Conservation (phyloP, 1,140 invertebrate species). For the Mesaphorura yosii region DNA sequence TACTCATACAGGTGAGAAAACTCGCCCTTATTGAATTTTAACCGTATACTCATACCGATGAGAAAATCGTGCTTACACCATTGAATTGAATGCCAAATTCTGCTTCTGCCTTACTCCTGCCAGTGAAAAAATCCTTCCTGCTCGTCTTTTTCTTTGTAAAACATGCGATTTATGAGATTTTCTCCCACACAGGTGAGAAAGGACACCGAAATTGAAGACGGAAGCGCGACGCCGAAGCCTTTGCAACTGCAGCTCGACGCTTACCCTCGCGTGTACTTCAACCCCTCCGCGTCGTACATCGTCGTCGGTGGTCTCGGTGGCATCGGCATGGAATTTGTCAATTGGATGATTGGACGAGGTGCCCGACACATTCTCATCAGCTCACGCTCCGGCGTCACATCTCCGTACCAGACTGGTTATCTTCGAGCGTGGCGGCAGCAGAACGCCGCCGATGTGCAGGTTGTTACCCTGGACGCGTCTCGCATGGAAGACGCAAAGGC, state of each 20-base stretch:
- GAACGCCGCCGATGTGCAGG: conserved; percentile 54
- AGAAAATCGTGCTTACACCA: too few species aligned
- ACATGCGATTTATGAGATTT: too few species aligned
- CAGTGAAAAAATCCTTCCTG: too few species aligned
- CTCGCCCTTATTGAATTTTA: too few species aligned
- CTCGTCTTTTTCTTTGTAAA: too few species aligned
- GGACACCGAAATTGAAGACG: conserved; percentile 32
- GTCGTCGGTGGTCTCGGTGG: conserved; percentile 48
- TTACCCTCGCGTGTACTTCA: conserved; percentile 5
- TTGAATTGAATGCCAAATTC: too few species aligned
- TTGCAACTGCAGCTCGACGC: neutral
- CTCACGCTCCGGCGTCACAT: conserved; percentile 71
- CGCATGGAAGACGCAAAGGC: conserved; percentile 33
- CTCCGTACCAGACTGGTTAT: conserved; percentile 74
- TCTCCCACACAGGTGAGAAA: too few species aligned
- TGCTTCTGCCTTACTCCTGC: too few species aligned
- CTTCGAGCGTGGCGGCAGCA: conserved; percentile 63
- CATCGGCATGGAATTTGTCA: conserved; percentile 68
- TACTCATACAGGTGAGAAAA: conserved; percentile 38
- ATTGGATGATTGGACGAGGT: conserved; percentile 78
- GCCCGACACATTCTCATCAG: conserved; percentile 72
- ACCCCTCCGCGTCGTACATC: conserved; percentile 37
- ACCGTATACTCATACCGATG: too few species aligned
- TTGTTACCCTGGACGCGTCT: conserved; percentile 40
- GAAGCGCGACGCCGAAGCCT: conserved; percentile 34